Evolutionary conservation across 2,888 invertebrate genomes (phyloP).

Genomic region (Cephonodes hylas): DNA sequence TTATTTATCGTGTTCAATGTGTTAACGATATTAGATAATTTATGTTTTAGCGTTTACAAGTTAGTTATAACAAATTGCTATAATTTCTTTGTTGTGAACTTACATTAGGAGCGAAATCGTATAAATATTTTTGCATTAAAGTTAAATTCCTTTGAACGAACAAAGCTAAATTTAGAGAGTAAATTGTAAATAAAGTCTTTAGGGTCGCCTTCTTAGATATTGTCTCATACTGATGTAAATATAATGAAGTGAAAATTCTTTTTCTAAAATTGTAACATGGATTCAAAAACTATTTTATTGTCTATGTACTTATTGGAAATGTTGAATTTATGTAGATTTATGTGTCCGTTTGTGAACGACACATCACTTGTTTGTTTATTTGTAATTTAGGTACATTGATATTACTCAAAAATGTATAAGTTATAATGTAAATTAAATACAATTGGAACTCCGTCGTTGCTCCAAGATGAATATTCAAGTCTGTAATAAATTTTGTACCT

Average conservation of each 20-base stretch:
- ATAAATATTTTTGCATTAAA: neutral
- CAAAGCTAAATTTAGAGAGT: slow-evolving; percentile 32
- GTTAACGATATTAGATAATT: neutral
- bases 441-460: neutral
- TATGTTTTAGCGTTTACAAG: neutral
- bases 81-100: neutral
- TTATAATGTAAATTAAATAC: neutral
- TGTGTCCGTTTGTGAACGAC: slow-evolving; percentile 1
- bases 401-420: neutral
- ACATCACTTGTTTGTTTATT: neutral
- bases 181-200: slow-evolving; percentile 55
- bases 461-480: neutral
- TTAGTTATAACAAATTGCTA: neutral
- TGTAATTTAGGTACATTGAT: neutral
- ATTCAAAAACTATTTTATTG: slow-evolving; percentile 11
- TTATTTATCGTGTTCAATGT: neutral
- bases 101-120: neutral
- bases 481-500: neutral
- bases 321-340: slow-evolving; percentile 16
- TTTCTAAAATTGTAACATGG: slow-evolving; percentile 28
- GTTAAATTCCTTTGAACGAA: neutral
- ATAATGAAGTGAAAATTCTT: slow-evolving; percentile 42
- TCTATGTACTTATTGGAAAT: slow-evolving; percentile 16
- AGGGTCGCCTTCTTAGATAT: slow-evolving; percentile 74
- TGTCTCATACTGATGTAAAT: slow-evolving; percentile 52